A percentile compares a stretch with the other conserved stretches of the same genome.
phyloP scores from a whole-genome alignment of 1,140 invertebrate species.

The Agrypnia vestita region DNA sequence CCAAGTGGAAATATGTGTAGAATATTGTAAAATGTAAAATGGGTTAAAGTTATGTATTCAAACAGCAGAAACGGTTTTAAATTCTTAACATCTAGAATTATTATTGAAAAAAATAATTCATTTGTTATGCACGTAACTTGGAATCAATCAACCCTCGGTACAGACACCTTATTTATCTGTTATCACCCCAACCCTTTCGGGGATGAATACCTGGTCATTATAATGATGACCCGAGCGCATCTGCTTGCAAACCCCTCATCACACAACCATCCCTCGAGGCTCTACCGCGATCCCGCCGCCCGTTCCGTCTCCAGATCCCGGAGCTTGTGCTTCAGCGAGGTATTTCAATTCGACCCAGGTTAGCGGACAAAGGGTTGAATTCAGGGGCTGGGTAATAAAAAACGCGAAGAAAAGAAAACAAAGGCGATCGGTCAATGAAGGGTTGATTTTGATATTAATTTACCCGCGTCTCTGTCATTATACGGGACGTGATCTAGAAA shows the following conservation, averaged over 20 bases:
- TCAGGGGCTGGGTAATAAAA: conserved; percentile 1
- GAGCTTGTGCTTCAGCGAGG: background rate
- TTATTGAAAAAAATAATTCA: too few relatives aligned
- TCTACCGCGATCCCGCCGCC: background rate
- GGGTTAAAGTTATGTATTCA: too few relatives aligned
- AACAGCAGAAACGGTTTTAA: too few relatives aligned
- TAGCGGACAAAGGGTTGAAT: conserved; percentile 20
- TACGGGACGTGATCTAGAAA: conserved; percentile 43
- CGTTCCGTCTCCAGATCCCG: background rate
- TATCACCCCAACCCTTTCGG: conserved; percentile 12
- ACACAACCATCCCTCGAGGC: background rate
- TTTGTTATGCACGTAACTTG: background rate
- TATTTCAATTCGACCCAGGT: conserved; percentile 36
- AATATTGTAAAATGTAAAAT: too few relatives aligned
- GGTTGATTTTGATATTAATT: conserved; percentile 58
- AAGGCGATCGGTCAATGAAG: conserved; percentile 49
- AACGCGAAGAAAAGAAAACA: conserved; percentile 49
- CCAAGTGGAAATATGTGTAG: too few relatives aligned
- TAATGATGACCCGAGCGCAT: conserved; percentile 50
- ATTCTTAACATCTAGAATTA: too few relatives aligned
- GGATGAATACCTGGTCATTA: conserved; percentile 19
- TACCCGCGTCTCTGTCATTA: conserved; percentile 54
- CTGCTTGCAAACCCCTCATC: conserved; percentile 41
- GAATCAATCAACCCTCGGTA: conserved; percentile 8
- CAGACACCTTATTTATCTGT: conserved; percentile 1